Evolutionary conservation across 2,113 vertebrate species (phyloP).

Genomic region (Rattus rattus): DNA sequence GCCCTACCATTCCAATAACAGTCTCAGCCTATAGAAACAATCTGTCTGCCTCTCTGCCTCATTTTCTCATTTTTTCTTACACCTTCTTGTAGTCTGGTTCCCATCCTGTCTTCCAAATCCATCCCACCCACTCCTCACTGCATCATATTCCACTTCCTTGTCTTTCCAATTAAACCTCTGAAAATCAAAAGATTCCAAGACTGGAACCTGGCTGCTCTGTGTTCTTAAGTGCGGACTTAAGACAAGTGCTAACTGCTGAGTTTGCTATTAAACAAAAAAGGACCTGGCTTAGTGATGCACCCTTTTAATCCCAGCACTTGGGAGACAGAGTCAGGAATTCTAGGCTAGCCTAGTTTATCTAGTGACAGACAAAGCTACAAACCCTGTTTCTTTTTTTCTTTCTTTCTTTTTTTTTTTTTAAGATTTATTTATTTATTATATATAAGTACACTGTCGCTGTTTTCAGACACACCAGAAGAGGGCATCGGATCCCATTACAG

Average conservation of each 20-base stretch:
- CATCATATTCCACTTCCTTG: constrained; percentile 5
- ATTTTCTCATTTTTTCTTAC: background rate
- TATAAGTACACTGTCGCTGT: too few species aligned
- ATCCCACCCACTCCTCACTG: background rate
- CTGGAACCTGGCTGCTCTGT: background rate
- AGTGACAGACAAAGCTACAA: background rate
- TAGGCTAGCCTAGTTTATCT: background rate
- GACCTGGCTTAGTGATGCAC: background rate
- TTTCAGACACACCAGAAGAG: too few species aligned
- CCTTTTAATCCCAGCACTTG: background rate
- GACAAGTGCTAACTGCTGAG: background rate
- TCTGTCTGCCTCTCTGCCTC: background rate
- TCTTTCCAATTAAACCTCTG: constrained; percentile 14
- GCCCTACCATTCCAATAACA: background rate
- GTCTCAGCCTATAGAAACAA: background rate
- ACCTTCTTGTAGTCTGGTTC: background rate
- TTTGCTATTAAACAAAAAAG: background rate
- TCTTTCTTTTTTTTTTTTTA: too few species aligned
- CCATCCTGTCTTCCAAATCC: background rate
- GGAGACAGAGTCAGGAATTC: background rate
- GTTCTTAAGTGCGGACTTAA: background rate
- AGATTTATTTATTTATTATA: too few species aligned
- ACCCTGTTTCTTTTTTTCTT: too few species aligned
- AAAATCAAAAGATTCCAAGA: constrained; percentile 26
- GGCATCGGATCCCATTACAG: too few species aligned